These are phyloP conservation scores for Vesta saturnalis DNA, from an alignment of 2,888 invertebrate genomes.

Conservation along the genomic window DNA sequence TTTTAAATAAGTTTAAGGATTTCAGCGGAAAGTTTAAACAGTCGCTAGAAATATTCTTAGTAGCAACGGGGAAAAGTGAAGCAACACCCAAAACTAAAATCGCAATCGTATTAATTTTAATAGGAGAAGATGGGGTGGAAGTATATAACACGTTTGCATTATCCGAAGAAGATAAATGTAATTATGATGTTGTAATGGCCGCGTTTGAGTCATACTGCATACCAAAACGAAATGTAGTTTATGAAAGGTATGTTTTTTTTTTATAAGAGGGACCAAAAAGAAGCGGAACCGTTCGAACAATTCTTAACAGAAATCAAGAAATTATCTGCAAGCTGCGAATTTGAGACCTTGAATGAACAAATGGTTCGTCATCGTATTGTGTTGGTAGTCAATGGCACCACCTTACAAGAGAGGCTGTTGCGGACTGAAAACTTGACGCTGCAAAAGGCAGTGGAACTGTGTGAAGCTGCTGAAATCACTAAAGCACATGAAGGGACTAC, in stretches of 20 bases:
- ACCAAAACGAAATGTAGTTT: conserved; percentile 31
- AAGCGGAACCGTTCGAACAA: background rate
- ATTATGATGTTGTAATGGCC: conserved; percentile 36
- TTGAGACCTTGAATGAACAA: background rate
- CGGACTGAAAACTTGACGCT: conserved; percentile 25
- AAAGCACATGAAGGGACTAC: conserved; percentile 24
- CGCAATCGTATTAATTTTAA: conserved; percentile 32
- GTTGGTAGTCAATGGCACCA: background rate
- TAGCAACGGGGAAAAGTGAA: conserved; percentile 21
- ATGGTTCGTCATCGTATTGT: conserved; percentile 2
- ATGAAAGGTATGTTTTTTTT: conserved; percentile 37
- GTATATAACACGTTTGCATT: conserved; percentile 45
- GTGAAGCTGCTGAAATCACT: conserved; percentile 31
- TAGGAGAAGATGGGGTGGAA: conserved; percentile 36
- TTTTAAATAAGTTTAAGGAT: conserved; percentile 4
- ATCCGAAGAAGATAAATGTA: background rate
- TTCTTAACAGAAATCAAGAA: background rate
- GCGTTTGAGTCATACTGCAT: conserved; percentile 30
- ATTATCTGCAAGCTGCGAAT: background rate
- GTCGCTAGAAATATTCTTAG: conserved; percentile 27
- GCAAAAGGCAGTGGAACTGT: conserved; percentile 26
- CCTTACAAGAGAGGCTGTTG: background rate
- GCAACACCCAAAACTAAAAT: conserved; percentile 37
- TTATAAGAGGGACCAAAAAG: conserved; percentile 26
- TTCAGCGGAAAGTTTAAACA: conserved; percentile 21